Base-by-base conservation (phyloP, 2,797 vertebrate species). In the Rhynchotus rufescens region DNA sequence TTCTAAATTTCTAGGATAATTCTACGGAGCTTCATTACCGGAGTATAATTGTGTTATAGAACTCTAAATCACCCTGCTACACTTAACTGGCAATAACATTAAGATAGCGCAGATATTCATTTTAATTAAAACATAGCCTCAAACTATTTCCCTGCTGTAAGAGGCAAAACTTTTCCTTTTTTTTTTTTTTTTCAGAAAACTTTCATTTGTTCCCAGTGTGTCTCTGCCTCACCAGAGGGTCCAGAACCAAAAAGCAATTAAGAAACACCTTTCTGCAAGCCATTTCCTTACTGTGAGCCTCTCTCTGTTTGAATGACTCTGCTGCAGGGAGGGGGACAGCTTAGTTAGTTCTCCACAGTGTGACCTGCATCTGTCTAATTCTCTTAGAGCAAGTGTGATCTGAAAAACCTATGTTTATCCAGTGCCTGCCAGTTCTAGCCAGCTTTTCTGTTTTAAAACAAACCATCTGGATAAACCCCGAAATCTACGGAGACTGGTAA, bases 111-210 rank as follows among this genome's bases (percentile, higher is more conserved):
- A 97, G 97, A 98, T 98, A 98, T 98, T 98, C 98, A 97, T 98
- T 98, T 98, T 98, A 98, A 98, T 98, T 98, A 98, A 98, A 98
- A 98, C 97, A 98, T 97, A 97, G 97, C 98, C 97, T 97, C 96
- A 95, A 98, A 98, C 97, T 98, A 97, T 97, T 98, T 98, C 94
- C 92, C 84, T 94, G 94, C 93, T 96, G 78, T 91, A 97, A 97
- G 95, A 97, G 81, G 88, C 88, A 96, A 97, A 98, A 97, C 95
- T 97, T 97, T 96, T 93, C 64, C 61, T 71, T 75, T 4, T 12
- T 20, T n/a, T 66, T 62, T 51, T 21, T n/a, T 62, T 57, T 44
- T 45, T 40, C 17, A 57, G 64, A 16, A 90, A 97, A 96, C 90
- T 95, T 96, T 89, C 94, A 91, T 96, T 96, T 96, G 83, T 96